Conservation (phyloP, 2,797 vertebrate genomes). For the Rhinogobio ventralis region DNA sequence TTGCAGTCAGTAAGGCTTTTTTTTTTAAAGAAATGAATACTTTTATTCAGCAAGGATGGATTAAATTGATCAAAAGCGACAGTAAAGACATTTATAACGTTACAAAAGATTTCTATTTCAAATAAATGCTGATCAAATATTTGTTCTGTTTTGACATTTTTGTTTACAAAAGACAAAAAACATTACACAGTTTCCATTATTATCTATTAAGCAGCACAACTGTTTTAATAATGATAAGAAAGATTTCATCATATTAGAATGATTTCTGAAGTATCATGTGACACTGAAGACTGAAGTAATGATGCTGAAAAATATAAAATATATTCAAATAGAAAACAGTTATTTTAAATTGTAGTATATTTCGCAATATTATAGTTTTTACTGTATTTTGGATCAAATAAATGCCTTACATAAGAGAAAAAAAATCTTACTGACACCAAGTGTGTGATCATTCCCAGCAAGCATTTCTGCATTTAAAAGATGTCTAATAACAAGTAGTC, state of each 20-base stretch:
- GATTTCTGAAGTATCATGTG: neutral
- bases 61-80: neutral
- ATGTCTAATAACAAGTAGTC: too few species aligned
- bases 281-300: neutral
- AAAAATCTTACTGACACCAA: neutral
- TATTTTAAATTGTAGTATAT: neutral
- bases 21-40: neutral
- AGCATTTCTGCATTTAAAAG: too few species aligned
- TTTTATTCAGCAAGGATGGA: conserved; percentile 8
- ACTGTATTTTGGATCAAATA: neutral
- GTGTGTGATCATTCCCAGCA: neutral
- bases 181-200: neutral
- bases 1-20: neutral
- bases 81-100: neutral
- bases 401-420: neutral
- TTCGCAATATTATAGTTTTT: neutral
- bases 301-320: neutral
- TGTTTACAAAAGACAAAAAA: neutral
- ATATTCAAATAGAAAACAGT: neutral
- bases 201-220: too few species aligned
- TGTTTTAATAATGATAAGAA: neutral
- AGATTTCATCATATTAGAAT: neutral
- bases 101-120: neutral
- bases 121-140: neutral
- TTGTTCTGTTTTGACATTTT: neutral